Percentiles rank a stretch among this genome's conserved stretches.
These are phyloP conservation scores for Seriola rivoliana DNA, from an alignment of 2,113 vertebrate genomes.

Conservation along the genomic window DNA sequence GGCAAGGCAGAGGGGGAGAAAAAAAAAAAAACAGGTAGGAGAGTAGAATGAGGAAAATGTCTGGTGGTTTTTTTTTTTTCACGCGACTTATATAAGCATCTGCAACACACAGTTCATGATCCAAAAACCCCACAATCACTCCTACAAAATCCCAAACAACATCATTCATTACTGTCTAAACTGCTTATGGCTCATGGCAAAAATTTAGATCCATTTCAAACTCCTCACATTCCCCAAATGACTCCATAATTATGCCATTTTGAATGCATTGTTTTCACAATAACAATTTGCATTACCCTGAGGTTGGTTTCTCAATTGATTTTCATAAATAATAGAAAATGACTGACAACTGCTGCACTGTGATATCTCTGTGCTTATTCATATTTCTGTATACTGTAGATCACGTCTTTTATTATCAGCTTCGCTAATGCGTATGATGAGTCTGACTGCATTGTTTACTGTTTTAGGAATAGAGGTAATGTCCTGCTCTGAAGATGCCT, in stretches of 20 bases:
- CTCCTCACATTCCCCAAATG: constrained; percentile 42
- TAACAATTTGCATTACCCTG: constrained; percentile 54
- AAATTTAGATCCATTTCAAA: constrained; percentile 48
- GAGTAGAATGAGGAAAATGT: constrained; percentile 6
- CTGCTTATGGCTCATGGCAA: constrained; percentile 41
- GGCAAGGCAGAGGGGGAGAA: not conserved
- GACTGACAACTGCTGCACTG: constrained; percentile 36
- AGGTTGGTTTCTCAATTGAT: constrained; percentile 58
- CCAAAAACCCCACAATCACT: constrained; percentile 13
- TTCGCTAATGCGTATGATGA: constrained; percentile 56
- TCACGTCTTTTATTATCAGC: constrained; percentile 49
- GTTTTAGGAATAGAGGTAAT: constrained; percentile 54
- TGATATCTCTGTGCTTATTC: constrained; percentile 59
- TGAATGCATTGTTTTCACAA: constrained; percentile 57
- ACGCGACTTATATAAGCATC: constrained; percentile 20
- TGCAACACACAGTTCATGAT: constrained; percentile 42
- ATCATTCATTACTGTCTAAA: constrained; percentile 35
- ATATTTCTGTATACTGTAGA: constrained; percentile 27
- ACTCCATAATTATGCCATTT: constrained; percentile 48
- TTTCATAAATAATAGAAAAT: constrained; percentile 64
- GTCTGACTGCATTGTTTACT: constrained; percentile 62
- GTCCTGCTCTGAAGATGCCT: constrained; percentile 58
- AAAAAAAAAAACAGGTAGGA: constrained; percentile 7
- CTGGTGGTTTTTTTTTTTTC: not conserved
- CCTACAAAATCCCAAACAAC: constrained; percentile 13